These are phyloP conservation scores for Pangasius krempfi DNA, from an alignment of 2,797 vertebrate species.

Conservation along the genomic window DNA sequence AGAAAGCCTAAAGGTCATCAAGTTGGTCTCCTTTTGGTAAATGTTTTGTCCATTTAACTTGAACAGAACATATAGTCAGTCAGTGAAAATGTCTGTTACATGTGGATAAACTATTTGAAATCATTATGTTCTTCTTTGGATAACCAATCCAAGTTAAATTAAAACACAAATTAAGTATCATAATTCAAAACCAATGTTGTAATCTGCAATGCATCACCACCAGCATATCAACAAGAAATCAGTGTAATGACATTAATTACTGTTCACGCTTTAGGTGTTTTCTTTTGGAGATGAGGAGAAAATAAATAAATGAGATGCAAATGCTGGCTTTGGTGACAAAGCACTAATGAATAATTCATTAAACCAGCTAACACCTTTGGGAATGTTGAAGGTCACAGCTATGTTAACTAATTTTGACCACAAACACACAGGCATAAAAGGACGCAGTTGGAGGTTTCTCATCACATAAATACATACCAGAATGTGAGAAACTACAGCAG, in stretches of 20 bases:
- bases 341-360: slow-evolving; percentile 54
- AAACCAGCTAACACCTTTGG: slow-evolving; percentile 34
- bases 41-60: background rate
- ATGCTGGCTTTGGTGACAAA: slow-evolving; percentile 47
- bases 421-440: slow-evolving; percentile 29
- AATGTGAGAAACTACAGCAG: background rate
- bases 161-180: background rate
- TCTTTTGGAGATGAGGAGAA: slow-evolving; percentile 26
- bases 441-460: background rate
- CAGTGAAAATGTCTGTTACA: background rate
- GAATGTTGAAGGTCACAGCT: slow-evolving; percentile 49
- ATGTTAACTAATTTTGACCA: slow-evolving; percentile 44
- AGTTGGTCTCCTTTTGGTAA: background rate
- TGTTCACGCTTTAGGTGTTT: slow-evolving; percentile 33
- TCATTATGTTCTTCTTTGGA: background rate
- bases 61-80: background rate
- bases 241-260: slow-evolving; percentile 32
- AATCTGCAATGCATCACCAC: background rate
- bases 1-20: background rate
- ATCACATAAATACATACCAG: background rate
- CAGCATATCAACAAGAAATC: slow-evolving; percentile 34
- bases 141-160: background rate
- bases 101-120: background rate
- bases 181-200: background rate
- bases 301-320: slow-evolving; percentile 45